Evolutionary conservation across 2,113 vertebrate species (phyloP), one percentile per base, ranked within the genome.

Genomic region (Edolisoma coerulescens): DNA sequence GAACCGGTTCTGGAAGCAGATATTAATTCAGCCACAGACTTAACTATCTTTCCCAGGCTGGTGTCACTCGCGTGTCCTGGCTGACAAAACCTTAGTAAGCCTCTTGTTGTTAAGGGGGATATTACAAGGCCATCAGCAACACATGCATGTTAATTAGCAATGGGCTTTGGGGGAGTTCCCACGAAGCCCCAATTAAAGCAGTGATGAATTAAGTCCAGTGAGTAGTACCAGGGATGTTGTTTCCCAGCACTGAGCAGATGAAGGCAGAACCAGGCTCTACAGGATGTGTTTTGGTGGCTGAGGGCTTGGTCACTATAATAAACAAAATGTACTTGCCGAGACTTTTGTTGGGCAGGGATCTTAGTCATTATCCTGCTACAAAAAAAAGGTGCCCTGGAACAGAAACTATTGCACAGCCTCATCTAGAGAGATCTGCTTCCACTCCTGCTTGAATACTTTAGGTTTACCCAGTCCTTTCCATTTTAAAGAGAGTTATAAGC

Each of bases 1-100:
- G 70, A 96, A 97, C 96, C 4, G 3, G 95, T 93, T 95, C 82
- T 84, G 71, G 84, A 86, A 52, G 64, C 63, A 89, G 70, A 13
- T 30, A 56, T 33, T 94, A 63, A 79, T 59, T 92, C 59, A 85
- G 57, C 44, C 68, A 35, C 65, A 91, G 56, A 19, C 44, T 54
- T 74, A 94, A 73, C n/a, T 71, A 89, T 76, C 53, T 95, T 94
- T 84, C 65, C 73, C 56, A 65, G 69, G 35, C 91, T 84, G 50
- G 74, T 92, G 83, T 84, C 74, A 65, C 69, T 92, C 8, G 3
- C 1, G 6, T 96, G 86, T 94, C 76, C 60, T 84, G 88, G 60
- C 83, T 96, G 95, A 92, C 90, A 93, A 80, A 83, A 89, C 54
- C 75, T 93, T 94, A 78, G 22, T 68, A 90, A 90, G 89, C 78